These are phyloP conservation scores for Enteromius fasciolatus DNA, from an alignment of 2,797 vertebrate genomes.

Conservation along the genomic window DNA sequence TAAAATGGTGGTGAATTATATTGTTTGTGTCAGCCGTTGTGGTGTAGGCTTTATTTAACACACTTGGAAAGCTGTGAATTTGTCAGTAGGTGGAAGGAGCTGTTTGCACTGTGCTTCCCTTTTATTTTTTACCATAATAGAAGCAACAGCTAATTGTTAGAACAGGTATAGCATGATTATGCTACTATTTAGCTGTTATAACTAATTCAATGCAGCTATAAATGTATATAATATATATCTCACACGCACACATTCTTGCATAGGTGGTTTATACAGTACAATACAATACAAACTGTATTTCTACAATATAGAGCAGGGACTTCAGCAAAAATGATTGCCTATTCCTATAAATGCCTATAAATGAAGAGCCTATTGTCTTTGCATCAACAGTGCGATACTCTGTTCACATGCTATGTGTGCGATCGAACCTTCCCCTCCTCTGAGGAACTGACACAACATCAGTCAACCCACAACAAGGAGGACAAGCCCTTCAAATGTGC, in stretches of 20 bases:
- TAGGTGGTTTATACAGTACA: neutral
- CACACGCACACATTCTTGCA: neutral
- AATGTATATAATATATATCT: neutral
- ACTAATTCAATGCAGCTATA: neutral
- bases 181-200: neutral
- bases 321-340: too few relatives aligned
- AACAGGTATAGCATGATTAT: neutral
- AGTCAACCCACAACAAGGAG: slow-evolving; percentile 82
- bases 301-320: neutral
- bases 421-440: slow-evolving; percentile 82
- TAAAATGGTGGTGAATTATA: neutral
- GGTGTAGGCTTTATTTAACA: neutral
- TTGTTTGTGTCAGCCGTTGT: neutral
- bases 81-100: neutral
- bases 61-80: neutral
- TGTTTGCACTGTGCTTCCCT: neutral
- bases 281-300: neutral
- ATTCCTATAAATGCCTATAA: too few relatives aligned
- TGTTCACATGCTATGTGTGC: slow-evolving; percentile 87
- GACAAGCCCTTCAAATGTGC: slow-evolving; percentile 85
- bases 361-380: too few relatives aligned
- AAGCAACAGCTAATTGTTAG: neutral
- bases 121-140: neutral
- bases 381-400: slow-evolving; percentile 69
- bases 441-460: slow-evolving; percentile 82